phyloP scores from a whole-genome alignment of 1,140 invertebrate species.

The Rhyacophila brunnea region DNA sequence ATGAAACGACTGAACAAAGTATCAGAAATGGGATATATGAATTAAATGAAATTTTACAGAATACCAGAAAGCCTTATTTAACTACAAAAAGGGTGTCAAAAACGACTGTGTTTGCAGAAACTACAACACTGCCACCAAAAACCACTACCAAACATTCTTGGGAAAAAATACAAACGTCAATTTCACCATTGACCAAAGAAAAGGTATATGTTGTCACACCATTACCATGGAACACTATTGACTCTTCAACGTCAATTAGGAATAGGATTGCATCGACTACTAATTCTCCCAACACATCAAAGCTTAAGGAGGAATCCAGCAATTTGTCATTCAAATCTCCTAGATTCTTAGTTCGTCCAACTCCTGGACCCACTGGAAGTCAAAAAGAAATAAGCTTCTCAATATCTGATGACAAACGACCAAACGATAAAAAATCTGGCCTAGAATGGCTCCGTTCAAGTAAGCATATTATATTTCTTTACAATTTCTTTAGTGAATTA shows the following conservation, averaged over 20 bases:
- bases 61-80: constrained; percentile 13
- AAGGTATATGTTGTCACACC: constrained; percentile 77
- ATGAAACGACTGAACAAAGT: constrained; percentile 36
- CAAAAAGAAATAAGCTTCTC: constrained; percentile 30
- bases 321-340: constrained; percentile 55
- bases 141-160: constrained; percentile 56
- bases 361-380: constrained; percentile 46
- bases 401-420: constrained; percentile 45
- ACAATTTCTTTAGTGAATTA: too few relatives aligned
- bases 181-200: constrained; percentile 70
- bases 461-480: too few relatives aligned
- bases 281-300: constrained; percentile 41
- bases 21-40: constrained; percentile 25
- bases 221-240: constrained; percentile 52
- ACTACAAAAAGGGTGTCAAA: constrained; percentile 14
- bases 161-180: constrained; percentile 65
- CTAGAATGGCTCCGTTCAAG: constrained; percentile 56
- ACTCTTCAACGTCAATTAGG: constrained; percentile 30
- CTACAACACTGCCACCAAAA: constrained; percentile 25
- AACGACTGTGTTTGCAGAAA: constrained; percentile 19
- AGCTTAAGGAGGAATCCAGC: constrained; percentile 37
- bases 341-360: constrained; percentile 60
- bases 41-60: constrained; percentile 4
- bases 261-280: constrained; percentile 35
- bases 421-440: constrained; percentile 24